Evolutionary conservation across 2,888 invertebrate genomes (phyloP).

Genomic region (Andrena bicolor): DNA sequence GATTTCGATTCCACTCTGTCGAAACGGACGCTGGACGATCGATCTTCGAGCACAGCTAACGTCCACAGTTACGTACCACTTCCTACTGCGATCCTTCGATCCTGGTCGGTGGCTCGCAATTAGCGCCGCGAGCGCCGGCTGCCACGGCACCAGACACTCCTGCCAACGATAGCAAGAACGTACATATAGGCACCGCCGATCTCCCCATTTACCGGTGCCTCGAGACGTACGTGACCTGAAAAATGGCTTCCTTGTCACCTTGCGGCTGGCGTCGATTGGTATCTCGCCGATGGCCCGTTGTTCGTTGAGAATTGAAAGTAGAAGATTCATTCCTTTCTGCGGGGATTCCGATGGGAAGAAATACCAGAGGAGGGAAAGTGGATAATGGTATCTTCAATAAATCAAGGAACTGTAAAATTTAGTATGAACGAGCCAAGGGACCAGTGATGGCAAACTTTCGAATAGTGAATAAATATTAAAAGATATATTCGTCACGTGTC

Average conservation of each 20-base stretch:
- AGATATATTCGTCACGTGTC: no score
- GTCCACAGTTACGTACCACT: not conserved
- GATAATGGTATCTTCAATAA: no score
- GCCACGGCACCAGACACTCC: conserved; percentile 29
- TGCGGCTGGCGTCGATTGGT: conserved; percentile 20
- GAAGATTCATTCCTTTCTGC: conserved; percentile 2
- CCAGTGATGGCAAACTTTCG: no score
- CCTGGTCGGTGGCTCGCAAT: conserved; percentile 53
- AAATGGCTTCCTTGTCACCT: conserved; percentile 51
- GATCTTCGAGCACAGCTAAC: not conserved
- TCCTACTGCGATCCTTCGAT: conserved; percentile 39
- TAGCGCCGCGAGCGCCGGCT: conserved; percentile 51
- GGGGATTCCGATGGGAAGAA: no score
- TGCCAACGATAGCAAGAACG: conserved; percentile 62
- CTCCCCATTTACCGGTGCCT: not conserved
- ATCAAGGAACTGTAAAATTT: not conserved
- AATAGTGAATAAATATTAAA: no score
- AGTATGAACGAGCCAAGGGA: not conserved
- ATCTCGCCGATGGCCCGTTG: conserved; percentile 8
- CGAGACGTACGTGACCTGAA: conserved; percentile 29
- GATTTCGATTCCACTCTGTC: conserved; percentile 23
- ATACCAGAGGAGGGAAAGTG: no score
- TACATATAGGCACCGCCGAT: conserved; percentile 53
- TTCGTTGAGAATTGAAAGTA: conserved; percentile 49
- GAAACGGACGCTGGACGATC: conserved; percentile 16